Evolutionary conservation across 2,888 invertebrate species (phyloP), one percentile per base, ranked within the genome.

Genomic region (Caenorhabditis uteleia): DNA sequence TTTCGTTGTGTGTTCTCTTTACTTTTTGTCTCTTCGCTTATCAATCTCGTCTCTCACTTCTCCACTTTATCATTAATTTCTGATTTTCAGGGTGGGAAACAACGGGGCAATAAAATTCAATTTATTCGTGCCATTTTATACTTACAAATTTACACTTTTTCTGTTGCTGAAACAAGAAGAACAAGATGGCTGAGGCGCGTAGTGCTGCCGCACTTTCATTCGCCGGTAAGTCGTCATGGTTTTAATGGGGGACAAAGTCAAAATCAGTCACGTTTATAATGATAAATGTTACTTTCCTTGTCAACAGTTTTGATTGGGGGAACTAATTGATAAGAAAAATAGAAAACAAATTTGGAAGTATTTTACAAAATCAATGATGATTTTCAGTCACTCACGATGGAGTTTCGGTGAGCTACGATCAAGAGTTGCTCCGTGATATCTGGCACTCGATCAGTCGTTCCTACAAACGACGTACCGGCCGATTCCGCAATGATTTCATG

Each of bases 341-440:
- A 46, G 34, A 1, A 34, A 38, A 2, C 2, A 49, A 49, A 1
- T 39, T 16, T 7, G 8, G 10, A 8, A 44, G 25, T 8, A 16
- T 27, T n/a, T 20, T 3, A 16, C 10, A 47, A 29, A 40, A 25
- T 23, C 25, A 48, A 20, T 31, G 20, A 16, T 38, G 12, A 29
- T 33, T 25, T 62, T 38, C 56, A 69, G 71, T 99, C 80, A 94
- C 95, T 67, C 95, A 95, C 84, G 98, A 98, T 84, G 98, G 98
- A 74, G 92, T 95, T 88, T 92, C 95, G 83, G 92, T 98, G 49
- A 93, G 95, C 85, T 94, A 97, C 84, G 95, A 99, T 84, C 89
- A 93, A 59, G 95, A 98, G 86, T 94, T 97, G 6, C 88, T 98
- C 12, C 90, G 92, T 84, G 89, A 95, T 44, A 92, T 98, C 43